phyloP scores from a whole-genome alignment of 2,888 invertebrate species.

The Oscheius sp. region DNA sequence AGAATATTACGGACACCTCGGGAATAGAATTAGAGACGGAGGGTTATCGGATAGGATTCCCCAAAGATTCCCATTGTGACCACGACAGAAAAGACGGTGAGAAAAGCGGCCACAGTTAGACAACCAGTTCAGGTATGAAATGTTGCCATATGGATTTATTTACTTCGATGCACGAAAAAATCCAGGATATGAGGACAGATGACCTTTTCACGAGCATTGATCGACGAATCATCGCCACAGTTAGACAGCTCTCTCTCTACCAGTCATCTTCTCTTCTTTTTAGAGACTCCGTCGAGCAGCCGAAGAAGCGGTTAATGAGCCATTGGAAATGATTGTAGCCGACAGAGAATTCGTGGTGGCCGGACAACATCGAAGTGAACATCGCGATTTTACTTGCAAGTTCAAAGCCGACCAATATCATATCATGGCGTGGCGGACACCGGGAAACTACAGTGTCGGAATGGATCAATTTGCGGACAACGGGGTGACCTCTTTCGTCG shows the following conservation, averaged over 20 bases:
- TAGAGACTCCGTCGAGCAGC: slow-evolving; percentile 5
- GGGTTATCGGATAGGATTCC: background rate
- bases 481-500: slow-evolving; percentile 17
- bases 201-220: background rate
- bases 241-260: background rate
- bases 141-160: slow-evolving; percentile 9
- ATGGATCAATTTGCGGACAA: slow-evolving; percentile 19
- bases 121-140: slow-evolving; percentile 2
- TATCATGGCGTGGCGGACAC: slow-evolving; percentile 24
- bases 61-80: slow-evolving; percentile 6
- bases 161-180: background rate
- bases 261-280: background rate
- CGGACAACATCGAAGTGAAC: background rate
- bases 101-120: background rate
- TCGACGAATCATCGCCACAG: background rate
- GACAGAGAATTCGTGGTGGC: slow-evolving; percentile 12
- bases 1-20: background rate
- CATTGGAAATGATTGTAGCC: slow-evolving; percentile 6
- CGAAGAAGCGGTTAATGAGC: slow-evolving; percentile 10
- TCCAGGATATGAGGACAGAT: background rate
- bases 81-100: background rate
- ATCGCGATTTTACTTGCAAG: slow-evolving; percentile 6
- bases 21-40: slow-evolving; percentile 4
- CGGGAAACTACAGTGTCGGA: slow-evolving; percentile 22
- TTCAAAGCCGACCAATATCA: slow-evolving; percentile 23